phyloP scores from a whole-genome alignment of 2,113 vertebrate species.

The Tragelaphus imberbis region DNA sequence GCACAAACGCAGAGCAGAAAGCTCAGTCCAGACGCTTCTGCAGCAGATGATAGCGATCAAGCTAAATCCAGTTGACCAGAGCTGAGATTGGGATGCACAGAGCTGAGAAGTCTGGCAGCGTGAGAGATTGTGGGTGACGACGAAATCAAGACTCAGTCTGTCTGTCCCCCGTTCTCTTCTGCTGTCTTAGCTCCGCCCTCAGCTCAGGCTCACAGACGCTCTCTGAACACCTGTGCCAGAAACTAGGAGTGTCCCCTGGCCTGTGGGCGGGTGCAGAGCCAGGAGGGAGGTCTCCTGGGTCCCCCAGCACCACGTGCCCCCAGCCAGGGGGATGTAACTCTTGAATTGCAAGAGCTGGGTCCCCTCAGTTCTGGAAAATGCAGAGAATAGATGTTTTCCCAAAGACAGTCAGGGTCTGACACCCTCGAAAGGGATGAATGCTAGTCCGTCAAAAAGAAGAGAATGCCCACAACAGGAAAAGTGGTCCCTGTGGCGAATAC shows the following conservation, averaged over 20 bases:
- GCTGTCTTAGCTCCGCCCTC: background rate
- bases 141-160: rapidly evolving
- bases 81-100: background rate
- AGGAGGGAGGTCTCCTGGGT: background rate
- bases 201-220: background rate
- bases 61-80: background rate
- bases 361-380: background rate
- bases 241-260: background rate
- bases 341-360: background rate
- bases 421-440: background rate
- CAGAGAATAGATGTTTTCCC: background rate
- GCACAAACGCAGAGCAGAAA: background rate
- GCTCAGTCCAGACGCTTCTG: background rate
- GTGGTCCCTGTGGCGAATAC: rapidly evolving
- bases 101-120: background rate
- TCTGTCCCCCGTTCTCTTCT: background rate
- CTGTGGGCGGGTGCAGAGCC: background rate
- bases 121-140: background rate
- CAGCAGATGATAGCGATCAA: background rate
- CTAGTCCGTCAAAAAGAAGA: background rate
- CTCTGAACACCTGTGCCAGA: background rate
- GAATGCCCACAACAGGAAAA: background rate
- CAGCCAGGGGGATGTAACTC: background rate
- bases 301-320: background rate
- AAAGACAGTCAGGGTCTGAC: background rate